Base-by-base conservation (phyloP, 2,888 invertebrate species). In the Ochropleura leucogaster region DNA sequence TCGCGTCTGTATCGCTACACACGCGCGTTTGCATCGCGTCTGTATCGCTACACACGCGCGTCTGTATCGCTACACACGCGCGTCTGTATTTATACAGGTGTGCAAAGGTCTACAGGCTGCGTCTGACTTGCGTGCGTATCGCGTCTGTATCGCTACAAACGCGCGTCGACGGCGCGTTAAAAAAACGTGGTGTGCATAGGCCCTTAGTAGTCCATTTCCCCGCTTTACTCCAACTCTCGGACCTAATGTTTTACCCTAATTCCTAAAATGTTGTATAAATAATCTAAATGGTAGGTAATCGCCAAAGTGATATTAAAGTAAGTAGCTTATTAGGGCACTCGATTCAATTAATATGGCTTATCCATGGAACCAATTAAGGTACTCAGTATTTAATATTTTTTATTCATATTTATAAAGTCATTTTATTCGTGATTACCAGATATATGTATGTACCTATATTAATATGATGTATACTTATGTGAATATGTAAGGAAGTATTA, bases 301-400 rank as follows among this genome's bases (percentile, higher is more conserved):
- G 87, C 86, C 87, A 92, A 94, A 92, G 95, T 95, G 95, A 94
- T 95, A 94, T 90, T 95, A 95, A 91, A 88, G 79, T 94, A 93
- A 91, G 89, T 88, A 89, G 85, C 88, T 90, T 85, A 84, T 88
- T 88, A 85, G 87, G 87, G 77, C 86, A 85, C 86, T 87, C 88
- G 81, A 87, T 90, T 91, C 91, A 92, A 92, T 92, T 91, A 90
- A 82, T 86, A 85, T 85, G 87, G 89, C 87, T 88, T 87, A 87
- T 75, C 83, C 79, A 87, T 84, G 90, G 93, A 93, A 94, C 93
- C 93, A 93, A 93, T 89, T 90, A 91, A 90, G 77, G 80, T 89
- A 89, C 82, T 83, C 82, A 72, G 80, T 85, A 82, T 79, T 80
- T 65, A 79, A 74, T 79, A 62, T 68, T 80, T 79, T 79, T 69